These are phyloP conservation scores for Punctoribates punctum DNA, from an alignment of 2,888 invertebrate genomes.

Conservation along the genomic window DNA sequence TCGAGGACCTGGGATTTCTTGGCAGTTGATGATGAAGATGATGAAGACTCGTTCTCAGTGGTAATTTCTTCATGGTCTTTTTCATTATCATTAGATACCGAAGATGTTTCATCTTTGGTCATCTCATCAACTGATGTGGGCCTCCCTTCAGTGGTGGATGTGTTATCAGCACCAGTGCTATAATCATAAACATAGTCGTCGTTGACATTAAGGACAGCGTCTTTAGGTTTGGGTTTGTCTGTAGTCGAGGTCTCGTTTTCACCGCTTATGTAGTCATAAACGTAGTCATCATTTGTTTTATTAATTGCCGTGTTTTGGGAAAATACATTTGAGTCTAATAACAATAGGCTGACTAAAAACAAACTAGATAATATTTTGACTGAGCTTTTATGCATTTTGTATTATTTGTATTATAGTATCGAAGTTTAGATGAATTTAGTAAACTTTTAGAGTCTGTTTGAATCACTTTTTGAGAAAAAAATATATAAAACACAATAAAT, in stretches of 20 bases:
- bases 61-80: background rate
- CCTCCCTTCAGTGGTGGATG: background rate
- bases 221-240: background rate
- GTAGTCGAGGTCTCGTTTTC: background rate
- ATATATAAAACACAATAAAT: no score
- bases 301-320: background rate
- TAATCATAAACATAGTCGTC: slow-evolving; percentile 28
- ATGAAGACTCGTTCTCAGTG: background rate
- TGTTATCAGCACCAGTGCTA: background rate
- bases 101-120: background rate
- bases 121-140: background rate
- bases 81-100: background rate
- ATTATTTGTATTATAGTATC: no score
- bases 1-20: background rate
- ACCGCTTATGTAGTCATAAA: slow-evolving; percentile 3
- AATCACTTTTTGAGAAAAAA: no score
- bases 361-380: background rate
- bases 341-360: background rate
- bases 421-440: no score
- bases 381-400: no score
- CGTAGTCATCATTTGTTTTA: slow-evolving; percentile 2
- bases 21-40: no score
- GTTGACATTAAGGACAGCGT: background rate
- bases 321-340: background rate
- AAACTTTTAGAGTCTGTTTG: no score